phyloP scores from a whole-genome alignment of 2,113 vertebrate genomes.

The Ophiodon elongatus region DNA sequence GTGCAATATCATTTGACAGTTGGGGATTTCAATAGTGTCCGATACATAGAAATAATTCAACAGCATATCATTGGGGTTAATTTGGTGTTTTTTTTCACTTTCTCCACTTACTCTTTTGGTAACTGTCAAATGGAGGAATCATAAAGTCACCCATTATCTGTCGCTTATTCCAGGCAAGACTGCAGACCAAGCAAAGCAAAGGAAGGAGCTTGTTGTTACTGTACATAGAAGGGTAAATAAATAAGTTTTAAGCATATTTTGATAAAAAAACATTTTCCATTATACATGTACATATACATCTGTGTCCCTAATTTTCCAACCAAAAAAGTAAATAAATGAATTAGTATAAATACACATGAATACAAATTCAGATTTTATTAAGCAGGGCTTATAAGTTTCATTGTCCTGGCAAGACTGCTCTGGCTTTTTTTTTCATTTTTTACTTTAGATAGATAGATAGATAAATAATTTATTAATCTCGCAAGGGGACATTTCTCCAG shows the following conservation, averaged over 20 bases:
- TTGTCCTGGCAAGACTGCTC: neutral
- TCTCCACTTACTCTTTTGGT: constrained; percentile 21
- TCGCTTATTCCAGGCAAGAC: neutral
- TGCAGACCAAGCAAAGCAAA: constrained; percentile 2
- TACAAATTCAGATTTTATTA: neutral
- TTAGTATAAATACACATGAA: neutral
- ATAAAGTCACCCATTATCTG: neutral
- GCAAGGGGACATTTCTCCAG: no score
- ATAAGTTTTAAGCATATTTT: neutral
- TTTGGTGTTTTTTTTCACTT: neutral
- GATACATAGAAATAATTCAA: neutral
- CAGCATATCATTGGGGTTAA: neutral
- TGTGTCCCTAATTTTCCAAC: neutral
- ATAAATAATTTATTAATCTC: no score
- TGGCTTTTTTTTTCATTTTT: neutral
- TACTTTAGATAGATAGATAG: no score
- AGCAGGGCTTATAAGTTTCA: neutral
- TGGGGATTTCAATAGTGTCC: neutral
- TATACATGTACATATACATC: neutral
- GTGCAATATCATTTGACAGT: neutral
- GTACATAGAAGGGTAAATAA: neutral
- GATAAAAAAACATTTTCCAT: neutral
- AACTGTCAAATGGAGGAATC: neutral
- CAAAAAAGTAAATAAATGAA: neutral
- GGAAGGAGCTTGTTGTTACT: neutral